Conservation (phyloP, 2,113 vertebrate genomes). For the Gnathonemus longibarbis region DNA sequence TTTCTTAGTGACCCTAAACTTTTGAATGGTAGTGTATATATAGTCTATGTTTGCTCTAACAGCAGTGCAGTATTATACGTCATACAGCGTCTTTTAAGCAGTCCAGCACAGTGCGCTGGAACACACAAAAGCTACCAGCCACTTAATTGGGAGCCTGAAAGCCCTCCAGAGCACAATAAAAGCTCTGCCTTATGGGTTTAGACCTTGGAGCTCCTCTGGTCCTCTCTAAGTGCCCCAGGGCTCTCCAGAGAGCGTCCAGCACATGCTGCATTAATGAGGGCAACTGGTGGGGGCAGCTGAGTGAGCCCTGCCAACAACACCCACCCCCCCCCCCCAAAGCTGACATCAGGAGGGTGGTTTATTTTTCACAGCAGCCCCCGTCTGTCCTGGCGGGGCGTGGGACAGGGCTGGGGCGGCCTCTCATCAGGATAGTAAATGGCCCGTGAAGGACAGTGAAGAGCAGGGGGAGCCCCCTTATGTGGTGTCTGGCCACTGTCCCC, state of each 20-base stretch:
- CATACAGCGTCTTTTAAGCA: neutral
- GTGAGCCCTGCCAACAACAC: neutral
- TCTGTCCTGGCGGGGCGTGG: neutral
- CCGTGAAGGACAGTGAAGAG: neutral
- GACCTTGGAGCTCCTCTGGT: neutral
- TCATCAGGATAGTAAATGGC: constrained; percentile 14
- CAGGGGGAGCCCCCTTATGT: neutral
- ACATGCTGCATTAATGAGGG: constrained; percentile 8
- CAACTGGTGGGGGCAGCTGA: neutral
- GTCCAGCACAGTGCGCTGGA: neutral
- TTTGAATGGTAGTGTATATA: neutral
- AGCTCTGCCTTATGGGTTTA: neutral
- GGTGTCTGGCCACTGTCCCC: neutral
- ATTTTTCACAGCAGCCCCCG: constrained; percentile 44
- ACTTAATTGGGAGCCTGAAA: neutral
- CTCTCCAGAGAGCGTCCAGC: neutral
- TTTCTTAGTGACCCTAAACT: too few species aligned
- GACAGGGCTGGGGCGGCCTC: neutral
- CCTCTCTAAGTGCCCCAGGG: neutral
- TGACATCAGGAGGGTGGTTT: constrained; percentile 20
- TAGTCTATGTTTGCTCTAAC: neutral
- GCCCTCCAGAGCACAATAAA: neutral
- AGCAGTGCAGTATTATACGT: neutral
- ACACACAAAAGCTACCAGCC: neutral
- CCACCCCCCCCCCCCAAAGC: neutral